Conservation (phyloP, 2,797 vertebrate genomes). For the Coilia nasus region DNA sequence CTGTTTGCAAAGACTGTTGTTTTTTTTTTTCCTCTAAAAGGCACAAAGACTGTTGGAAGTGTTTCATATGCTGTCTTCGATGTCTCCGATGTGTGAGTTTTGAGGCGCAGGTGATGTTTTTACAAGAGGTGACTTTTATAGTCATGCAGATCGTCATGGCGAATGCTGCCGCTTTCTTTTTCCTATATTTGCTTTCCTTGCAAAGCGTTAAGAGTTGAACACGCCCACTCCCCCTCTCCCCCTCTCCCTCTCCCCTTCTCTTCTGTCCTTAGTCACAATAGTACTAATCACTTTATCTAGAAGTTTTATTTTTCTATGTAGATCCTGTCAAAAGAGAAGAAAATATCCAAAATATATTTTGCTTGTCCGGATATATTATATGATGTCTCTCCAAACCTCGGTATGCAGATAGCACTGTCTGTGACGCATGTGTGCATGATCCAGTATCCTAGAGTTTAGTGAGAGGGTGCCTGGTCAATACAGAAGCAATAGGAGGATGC, state of each 20-base stretch:
- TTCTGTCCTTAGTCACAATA: conserved; percentile 24
- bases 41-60: conserved; percentile 19
- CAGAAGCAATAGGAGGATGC: background rate
- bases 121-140: conserved; percentile 1
- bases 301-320: conserved; percentile 55
- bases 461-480: conserved; percentile 4
- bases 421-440: conserved; percentile 70
- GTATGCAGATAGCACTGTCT: conserved; percentile 61
- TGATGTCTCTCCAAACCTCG: conserved; percentile 55
- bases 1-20: conserved; percentile 18
- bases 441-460: conserved; percentile 37
- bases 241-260: conserved; percentile 36
- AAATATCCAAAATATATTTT: conserved; percentile 60
- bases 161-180: background rate
- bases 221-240: conserved; percentile 22
- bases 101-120: background rate
- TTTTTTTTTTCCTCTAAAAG: background rate
- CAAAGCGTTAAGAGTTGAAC: background rate
- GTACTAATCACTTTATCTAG: conserved; percentile 54
- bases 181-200: background rate
- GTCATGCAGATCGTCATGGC: background rate
- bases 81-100: background rate
- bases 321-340: conserved; percentile 33
- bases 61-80: background rate
- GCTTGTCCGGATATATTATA: conserved; percentile 57